Percentiles rank a stretch among this genome's conserved stretches.
Conservation (phyloP, 2,888 invertebrate genomes). For the Diarsia rubi region DNA sequence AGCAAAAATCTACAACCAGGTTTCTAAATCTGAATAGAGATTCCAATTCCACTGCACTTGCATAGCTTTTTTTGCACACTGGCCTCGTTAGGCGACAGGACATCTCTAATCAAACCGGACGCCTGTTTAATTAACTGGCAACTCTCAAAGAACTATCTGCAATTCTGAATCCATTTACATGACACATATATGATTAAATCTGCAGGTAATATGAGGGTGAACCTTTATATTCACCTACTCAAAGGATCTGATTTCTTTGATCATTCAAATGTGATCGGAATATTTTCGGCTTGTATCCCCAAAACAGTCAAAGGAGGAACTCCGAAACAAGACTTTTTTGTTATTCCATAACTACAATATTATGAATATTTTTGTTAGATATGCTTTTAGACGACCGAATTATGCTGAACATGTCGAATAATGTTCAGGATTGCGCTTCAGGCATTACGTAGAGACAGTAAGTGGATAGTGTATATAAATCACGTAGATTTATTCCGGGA, state of each 20-base stretch:
- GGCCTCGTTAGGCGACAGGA: slow-evolving; percentile 7
- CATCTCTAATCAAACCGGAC: slow-evolving; percentile 33
- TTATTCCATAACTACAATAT: slow-evolving; percentile 49
- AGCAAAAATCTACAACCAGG: background rate
- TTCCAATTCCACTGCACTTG: background rate
- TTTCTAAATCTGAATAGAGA: slow-evolving; percentile 9
- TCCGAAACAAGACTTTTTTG: slow-evolving; percentile 46
- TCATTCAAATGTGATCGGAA: slow-evolving; percentile 60
- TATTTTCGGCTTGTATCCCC: slow-evolving; percentile 51
- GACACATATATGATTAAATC: slow-evolving; percentile 42
- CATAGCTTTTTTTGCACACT: slow-evolving; percentile 15
- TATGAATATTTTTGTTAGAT: slow-evolving; percentile 46
- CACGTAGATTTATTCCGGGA: slow-evolving; percentile 41
- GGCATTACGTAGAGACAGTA: slow-evolving; percentile 32
- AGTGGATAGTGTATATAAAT: slow-evolving; percentile 37
- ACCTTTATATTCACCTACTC: slow-evolving; percentile 13
- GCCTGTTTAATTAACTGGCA: slow-evolving; percentile 43
- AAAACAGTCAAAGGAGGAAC: slow-evolving; percentile 41
- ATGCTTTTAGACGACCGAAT: slow-evolving; percentile 53
- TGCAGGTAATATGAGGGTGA: background rate
- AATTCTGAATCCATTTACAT: slow-evolving; percentile 13
- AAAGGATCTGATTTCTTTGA: slow-evolving; percentile 65
- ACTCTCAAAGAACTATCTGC: slow-evolving; percentile 49
- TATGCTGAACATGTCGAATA: slow-evolving; percentile 53
- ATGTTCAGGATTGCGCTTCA: slow-evolving; percentile 47